Percentiles rank a stretch among this genome's conserved stretches.
Evolutionary conservation across 2,888 invertebrate genomes (phyloP).

Genomic region (Thymelicus acteon): DNA sequence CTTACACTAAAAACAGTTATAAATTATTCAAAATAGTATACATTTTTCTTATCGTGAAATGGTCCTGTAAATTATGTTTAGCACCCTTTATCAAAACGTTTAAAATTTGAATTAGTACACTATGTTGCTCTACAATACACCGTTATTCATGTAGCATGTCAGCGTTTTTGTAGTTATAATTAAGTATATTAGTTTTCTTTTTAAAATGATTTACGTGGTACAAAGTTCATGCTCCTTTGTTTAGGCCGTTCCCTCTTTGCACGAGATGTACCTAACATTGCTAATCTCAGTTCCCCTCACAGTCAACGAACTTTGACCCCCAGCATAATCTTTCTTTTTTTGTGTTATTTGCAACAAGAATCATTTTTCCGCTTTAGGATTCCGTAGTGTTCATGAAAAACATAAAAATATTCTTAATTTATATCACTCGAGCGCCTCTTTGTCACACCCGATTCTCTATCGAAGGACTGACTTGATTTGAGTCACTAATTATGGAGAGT

Average conservation of each 20-base stretch:
- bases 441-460: no score
- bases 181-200: background rate
- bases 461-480: no score
- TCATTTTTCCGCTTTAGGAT: no score
- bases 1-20: background rate
- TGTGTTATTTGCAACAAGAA: background rate
- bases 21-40: background rate
- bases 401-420: no score
- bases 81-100: background rate
- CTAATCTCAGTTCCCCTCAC: background rate
- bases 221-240: conserved; percentile 1
- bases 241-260: background rate
- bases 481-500: no score
- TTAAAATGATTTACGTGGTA: background rate
- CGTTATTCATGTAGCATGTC: background rate
- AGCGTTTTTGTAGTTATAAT: background rate
- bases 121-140: background rate
- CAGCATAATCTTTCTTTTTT: background rate
- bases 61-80: background rate
- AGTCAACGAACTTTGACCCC: conserved; percentile 3
- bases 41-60: background rate
- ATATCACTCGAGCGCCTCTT: no score
- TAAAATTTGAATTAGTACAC: background rate
- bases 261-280: background rate
- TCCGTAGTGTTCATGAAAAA: no score